Conservation (phyloP, 2,113 vertebrate species). For the Nannobrachium achirus region DNA sequence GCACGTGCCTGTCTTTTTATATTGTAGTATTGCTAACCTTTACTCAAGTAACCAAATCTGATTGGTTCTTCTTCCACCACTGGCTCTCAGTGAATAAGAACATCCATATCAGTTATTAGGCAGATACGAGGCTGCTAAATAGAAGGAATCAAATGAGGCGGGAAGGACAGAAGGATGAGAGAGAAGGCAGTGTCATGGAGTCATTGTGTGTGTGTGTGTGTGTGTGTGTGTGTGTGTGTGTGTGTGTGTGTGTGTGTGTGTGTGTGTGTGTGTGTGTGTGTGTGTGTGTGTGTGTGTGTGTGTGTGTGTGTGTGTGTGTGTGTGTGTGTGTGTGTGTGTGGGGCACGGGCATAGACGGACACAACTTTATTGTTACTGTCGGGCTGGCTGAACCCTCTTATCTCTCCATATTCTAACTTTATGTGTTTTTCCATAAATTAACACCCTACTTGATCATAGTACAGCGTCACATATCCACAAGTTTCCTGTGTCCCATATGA, state of each 20-base stretch:
- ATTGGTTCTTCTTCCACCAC: no score
- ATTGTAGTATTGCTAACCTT: no score
- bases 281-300: background rate
- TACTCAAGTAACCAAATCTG: no score
- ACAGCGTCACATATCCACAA: no score
- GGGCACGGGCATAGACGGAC: conserved; percentile 35
- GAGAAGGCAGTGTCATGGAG: conserved; percentile 16
- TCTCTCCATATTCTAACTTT: no score
- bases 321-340: background rate
- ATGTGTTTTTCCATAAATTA: no score
- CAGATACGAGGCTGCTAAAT: conserved; percentile 49
- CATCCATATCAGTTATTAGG: conserved; percentile 39
- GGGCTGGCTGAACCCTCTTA: no score
- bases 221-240: background rate
- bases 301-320: background rate
- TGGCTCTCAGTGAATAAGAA: background rate
- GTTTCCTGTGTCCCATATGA: no score
- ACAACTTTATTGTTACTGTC: no score
- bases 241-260: background rate
- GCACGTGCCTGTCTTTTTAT: no score
- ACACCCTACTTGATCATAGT: no score
- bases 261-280: background rate
- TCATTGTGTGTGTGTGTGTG: conserved; percentile 5
- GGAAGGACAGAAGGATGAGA: conserved; percentile 23
- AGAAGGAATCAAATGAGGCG: conserved; percentile 50